phyloP scores from a whole-genome alignment of 2,888 invertebrate genomes.

The Aradus depressus region DNA sequence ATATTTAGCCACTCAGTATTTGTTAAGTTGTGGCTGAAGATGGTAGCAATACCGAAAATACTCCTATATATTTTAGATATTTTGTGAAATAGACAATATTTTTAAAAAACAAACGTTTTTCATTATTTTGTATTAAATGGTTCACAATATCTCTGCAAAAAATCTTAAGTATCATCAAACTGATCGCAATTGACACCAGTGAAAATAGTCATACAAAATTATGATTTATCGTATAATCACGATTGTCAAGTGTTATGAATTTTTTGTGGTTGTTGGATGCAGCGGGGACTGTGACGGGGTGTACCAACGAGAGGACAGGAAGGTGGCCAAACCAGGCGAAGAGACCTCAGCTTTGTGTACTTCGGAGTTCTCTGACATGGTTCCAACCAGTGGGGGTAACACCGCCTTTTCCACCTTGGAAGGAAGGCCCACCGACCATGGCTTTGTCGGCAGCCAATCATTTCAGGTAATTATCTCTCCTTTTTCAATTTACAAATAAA shows the following conservation, averaged over 20 bases:
- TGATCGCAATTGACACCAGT: too few relatives aligned
- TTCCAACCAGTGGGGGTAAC: slow-evolving; percentile 86
- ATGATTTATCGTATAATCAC: background rate
- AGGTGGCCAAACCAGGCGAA: slow-evolving; percentile 56
- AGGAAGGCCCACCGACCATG: slow-evolving; percentile 77
- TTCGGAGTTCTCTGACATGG: slow-evolving; percentile 96
- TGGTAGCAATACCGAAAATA: too few relatives aligned
- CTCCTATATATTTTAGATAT: too few relatives aligned
- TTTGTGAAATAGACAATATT: too few relatives aligned
- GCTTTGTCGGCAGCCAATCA: slow-evolving; percentile 80
- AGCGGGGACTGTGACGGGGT: slow-evolving; percentile 88
- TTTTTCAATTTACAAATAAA: background rate
- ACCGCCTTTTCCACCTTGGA: slow-evolving; percentile 92
- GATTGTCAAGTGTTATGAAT: background rate
- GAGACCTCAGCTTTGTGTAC: slow-evolving; percentile 94
- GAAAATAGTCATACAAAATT: background rate
- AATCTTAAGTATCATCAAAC: too few relatives aligned
- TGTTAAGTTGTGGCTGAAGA: too few relatives aligned
- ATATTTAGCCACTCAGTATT: too few relatives aligned
- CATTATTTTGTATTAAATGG: too few relatives aligned
- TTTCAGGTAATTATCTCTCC: slow-evolving; percentile 57
- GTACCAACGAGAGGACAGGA: slow-evolving; percentile 70
- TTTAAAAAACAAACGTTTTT: too few relatives aligned
- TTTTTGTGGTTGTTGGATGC: slow-evolving; percentile 30
- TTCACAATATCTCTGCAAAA: too few relatives aligned